Evolutionary conservation across 2,888 invertebrate genomes (phyloP), one percentile per base, ranked within the genome.

Genomic region (Elysia crispata): DNA sequence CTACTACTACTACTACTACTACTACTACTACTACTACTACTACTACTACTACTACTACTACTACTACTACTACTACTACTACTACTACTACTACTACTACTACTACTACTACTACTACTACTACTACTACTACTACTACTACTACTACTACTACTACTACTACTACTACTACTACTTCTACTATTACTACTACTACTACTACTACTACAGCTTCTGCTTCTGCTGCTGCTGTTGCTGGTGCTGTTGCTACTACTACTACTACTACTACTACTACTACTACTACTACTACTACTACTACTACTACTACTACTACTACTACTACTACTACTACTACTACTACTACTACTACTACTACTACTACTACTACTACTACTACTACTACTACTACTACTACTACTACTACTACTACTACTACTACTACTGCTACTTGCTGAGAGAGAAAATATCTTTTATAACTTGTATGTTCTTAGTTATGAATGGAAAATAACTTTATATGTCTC

Each of bases 101-200:
- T 62, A 23, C 62, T 62, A 23, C 62, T 62, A 13, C 62, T 62
- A 13, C 62, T 62, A 23, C 62, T 62, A 62, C 62, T 62, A 23
- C 62, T 62, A 23, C 62, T 62, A 13, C 62, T 62, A 13, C 62
- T 41, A 25, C 49, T 62, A 62, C 11, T 62, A 20, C 62, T 62
- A 20, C 62, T 62, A 62, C 20, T 62, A 62, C 62, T 62, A 62
- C 62, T 62, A 62, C 62, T 62, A 62, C 62, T 62, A 62, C 62
- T 62, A 62, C 62, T 62, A 62, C 62, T 62, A 62, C 62, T 62
- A 62, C 62, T 62, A 62, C 62, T 62, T 23, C 62, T 62, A 62
- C 62, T 62, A 62, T 25, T 62, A 62, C 62, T 62, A 62, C 62
- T 62, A 62, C 62, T 62, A 62, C 62, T 62, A 62, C 62, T 62